phyloP scores from a whole-genome alignment of 2,888 invertebrate species.

The Zaprionus bogoriensis region DNA sequence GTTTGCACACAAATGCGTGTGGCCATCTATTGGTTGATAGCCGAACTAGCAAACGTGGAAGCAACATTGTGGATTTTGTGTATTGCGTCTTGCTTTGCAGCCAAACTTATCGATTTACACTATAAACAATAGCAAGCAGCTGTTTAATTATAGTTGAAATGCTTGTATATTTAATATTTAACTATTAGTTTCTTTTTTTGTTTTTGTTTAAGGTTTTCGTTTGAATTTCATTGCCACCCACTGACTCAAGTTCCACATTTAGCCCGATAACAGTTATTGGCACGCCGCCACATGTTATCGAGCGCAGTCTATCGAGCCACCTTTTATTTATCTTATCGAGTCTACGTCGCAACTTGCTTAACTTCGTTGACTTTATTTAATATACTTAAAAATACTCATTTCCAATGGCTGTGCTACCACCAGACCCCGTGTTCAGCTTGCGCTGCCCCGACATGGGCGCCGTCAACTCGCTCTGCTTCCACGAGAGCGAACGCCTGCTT shows the following conservation, averaged over 20 bases:
- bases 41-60: too few species aligned
- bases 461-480: conserved; percentile 89
- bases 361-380: conserved; percentile 20
- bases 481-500: conserved; percentile 87
- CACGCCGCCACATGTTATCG: conserved; percentile 7
- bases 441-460: conserved; percentile 88
- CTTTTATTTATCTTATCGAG: conserved; percentile 41
- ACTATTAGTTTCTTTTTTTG: too few species aligned
- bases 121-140: too few species aligned
- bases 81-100: too few species aligned
- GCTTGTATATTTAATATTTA: too few species aligned
- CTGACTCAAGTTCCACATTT: neutral
- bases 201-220: too few species aligned
- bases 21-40: too few species aligned
- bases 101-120: too few species aligned
- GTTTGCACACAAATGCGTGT: too few species aligned
- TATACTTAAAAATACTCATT: conserved; percentile 10
- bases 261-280: neutral
- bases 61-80: too few species aligned
- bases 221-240: neutral
- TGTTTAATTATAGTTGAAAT: too few species aligned
- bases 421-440: conserved; percentile 90
- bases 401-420: conserved; percentile 87
- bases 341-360: conserved; percentile 24
- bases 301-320: too few species aligned